Evolutionary conservation across 2,797 vertebrate genomes (phyloP).

Genomic region (Dryobates pubescens): DNA sequence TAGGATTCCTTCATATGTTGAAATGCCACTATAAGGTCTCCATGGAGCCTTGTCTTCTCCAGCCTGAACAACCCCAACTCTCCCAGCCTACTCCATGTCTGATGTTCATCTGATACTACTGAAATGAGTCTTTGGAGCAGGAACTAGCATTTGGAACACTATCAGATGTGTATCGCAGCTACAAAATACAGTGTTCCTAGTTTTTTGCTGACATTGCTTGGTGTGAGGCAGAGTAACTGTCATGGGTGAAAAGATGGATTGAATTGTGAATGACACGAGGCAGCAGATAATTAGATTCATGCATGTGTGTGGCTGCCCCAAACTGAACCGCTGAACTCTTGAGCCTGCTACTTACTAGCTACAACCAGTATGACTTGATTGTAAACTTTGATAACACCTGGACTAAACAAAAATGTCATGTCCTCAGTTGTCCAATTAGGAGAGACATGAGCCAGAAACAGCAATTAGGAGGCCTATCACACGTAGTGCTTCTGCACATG

Average conservation of each 20-base stretch:
- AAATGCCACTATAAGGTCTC: no score
- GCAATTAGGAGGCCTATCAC: background rate
- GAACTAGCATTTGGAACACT: background rate
- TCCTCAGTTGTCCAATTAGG: background rate
- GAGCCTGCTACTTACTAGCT: background rate
- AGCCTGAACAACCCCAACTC: no score
- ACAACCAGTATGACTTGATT: background rate
- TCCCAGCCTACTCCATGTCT: no score
- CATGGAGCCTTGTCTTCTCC: no score
- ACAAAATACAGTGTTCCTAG: background rate
- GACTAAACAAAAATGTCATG: background rate
- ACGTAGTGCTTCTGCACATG: background rate
- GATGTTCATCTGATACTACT: background rate
- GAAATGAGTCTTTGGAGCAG: background rate
- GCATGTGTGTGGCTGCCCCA: accelerated
- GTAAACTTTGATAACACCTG: background rate
- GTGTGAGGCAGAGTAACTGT: background rate
- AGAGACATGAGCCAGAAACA: background rate
- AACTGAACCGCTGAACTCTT: background rate
- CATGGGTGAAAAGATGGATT: background rate
- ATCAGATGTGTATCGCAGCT: background rate
- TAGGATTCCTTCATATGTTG: no score
- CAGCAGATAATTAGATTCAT: background rate
- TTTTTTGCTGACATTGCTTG: background rate
- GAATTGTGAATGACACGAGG: background rate